Conservation (phyloP, 2,113 vertebrate genomes). For the Onychostruthus taczanowskii region DNA sequence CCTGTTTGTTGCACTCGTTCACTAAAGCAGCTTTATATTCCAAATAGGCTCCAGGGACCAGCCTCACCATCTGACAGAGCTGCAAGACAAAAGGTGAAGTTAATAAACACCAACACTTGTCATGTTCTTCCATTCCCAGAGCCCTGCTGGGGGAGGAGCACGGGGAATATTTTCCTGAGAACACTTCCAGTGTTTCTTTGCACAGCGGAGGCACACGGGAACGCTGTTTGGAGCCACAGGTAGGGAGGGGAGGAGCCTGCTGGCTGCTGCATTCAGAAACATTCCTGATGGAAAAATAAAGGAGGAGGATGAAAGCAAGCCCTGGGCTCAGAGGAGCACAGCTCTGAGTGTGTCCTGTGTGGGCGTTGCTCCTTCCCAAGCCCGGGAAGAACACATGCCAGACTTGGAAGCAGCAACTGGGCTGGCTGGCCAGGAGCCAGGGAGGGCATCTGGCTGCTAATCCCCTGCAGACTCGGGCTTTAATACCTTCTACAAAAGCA, state of each 20-base stretch:
- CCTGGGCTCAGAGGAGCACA: not conserved
- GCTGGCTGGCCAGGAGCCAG: not conserved
- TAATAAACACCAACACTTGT: constrained; percentile 50
- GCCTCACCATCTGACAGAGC: constrained; percentile 96
- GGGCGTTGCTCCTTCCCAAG: constrained; percentile 20
- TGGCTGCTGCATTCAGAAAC: constrained; percentile 24
- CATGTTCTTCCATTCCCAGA: not conserved
- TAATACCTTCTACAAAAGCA: constrained; percentile 16
- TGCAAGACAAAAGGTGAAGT: constrained; percentile 72
- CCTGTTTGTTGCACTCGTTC: constrained; percentile 94
- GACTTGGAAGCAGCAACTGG: not conserved
- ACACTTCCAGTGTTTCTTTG: not conserved
- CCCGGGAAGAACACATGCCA: not conserved
- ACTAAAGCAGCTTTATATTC: constrained; percentile 96
- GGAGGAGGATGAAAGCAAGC: constrained; percentile 8
- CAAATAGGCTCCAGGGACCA: constrained; percentile 97
- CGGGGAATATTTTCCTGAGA: not conserved
- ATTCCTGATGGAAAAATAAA: constrained; percentile 8
- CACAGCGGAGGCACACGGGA: not conserved
- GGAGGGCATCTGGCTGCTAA: constrained; percentile 47
- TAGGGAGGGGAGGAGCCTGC: constrained; percentile 53
- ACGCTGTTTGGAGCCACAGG: constrained; percentile 30
- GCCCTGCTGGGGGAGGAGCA: not conserved
- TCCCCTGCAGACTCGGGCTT: constrained; percentile 11
- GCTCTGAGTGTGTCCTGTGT: constrained; percentile 15